Conservation (phyloP, 2,888 invertebrate genomes). For the Eremobia ochroleuca region DNA sequence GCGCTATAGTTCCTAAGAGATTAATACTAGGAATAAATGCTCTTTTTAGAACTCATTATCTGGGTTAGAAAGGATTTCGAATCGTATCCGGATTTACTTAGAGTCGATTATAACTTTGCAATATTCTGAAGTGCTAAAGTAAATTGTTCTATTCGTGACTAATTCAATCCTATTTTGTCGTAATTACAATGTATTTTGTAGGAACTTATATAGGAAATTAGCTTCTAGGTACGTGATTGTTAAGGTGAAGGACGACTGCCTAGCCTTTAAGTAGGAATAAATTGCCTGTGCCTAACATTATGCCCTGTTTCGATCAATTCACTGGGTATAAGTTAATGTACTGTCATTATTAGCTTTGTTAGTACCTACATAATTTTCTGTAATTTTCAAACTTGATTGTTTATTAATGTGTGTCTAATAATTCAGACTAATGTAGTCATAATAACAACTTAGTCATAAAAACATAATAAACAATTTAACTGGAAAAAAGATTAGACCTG, state of each 20-base stretch:
- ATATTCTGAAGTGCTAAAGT: slow-evolving; percentile 13
- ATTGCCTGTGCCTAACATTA: slow-evolving; percentile 9
- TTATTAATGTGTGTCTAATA: slow-evolving; percentile 5
- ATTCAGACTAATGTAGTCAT: background rate
- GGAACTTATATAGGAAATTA: slow-evolving; percentile 42
- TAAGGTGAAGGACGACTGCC: slow-evolving; percentile 27
- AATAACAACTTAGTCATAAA: background rate
- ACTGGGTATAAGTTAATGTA: background rate
- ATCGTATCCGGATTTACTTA: background rate
- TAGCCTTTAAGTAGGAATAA: slow-evolving; percentile 3
- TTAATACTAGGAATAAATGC: slow-evolving; percentile 73
- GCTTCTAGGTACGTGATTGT: slow-evolving; percentile 14
- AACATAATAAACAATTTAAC: background rate
- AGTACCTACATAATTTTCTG: slow-evolving; percentile 26
- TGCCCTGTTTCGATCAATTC: slow-evolving; percentile 22
- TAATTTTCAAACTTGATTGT: slow-evolving; percentile 23
- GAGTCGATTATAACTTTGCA: slow-evolving; percentile 22
- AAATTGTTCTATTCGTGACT: slow-evolving; percentile 43
- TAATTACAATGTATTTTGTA: slow-evolving; percentile 43
- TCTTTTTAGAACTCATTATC: slow-evolving; percentile 55
- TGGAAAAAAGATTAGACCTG: background rate
- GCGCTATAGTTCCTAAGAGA: slow-evolving; percentile 74
- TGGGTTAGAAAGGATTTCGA: slow-evolving; percentile 21
- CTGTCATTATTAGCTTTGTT: slow-evolving; percentile 15
- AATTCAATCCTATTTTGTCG: slow-evolving; percentile 46